Conservation (phyloP, 2,888 invertebrate genomes). For the Lathronympha strigana region DNA sequence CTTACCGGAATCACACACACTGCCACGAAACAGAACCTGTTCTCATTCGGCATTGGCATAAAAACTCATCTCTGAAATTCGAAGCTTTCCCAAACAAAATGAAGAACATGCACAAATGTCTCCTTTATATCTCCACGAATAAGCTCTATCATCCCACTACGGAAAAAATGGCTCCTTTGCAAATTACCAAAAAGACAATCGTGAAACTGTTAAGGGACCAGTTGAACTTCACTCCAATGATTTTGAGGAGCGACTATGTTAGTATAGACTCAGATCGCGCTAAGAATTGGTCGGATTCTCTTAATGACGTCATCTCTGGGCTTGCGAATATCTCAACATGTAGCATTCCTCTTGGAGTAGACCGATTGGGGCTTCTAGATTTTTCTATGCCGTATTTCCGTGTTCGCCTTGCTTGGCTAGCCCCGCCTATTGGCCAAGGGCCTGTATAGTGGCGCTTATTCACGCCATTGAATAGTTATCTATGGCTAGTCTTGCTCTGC, state of each 20-base stretch:
- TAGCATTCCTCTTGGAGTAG: conserved; percentile 63
- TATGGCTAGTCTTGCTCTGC: conserved; percentile 64
- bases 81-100: conserved; percentile 65
- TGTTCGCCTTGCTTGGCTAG: conserved; percentile 66
- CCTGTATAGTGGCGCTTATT: conserved; percentile 66
- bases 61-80: conserved; percentile 43
- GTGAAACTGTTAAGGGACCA: conserved; percentile 58
- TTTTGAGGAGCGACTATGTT: conserved; percentile 62
- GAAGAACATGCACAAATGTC: conserved; percentile 66
- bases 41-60: conserved; percentile 57
- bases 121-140: conserved; percentile 68
- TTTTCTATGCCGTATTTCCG: conserved; percentile 68
- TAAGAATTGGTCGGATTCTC: conserved; percentile 67
- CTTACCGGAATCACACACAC: conserved; percentile 60
- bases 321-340: conserved; percentile 67
- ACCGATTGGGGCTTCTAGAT: conserved; percentile 60
- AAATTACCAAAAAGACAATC: conserved; percentile 63
- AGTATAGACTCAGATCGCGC: conserved; percentile 66
- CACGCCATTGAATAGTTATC: conserved; percentile 66
- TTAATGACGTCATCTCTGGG: conserved; percentile 66
- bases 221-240: conserved; percentile 68
- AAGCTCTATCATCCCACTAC: conserved; percentile 61
- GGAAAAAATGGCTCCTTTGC: conserved; percentile 62
- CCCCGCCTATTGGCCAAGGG: conserved; percentile 61
- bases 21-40: conserved; percentile 62